These are phyloP conservation scores for Hipparchia semele DNA, from an alignment of 2,888 invertebrate genomes.

Conservation along the genomic window DNA sequence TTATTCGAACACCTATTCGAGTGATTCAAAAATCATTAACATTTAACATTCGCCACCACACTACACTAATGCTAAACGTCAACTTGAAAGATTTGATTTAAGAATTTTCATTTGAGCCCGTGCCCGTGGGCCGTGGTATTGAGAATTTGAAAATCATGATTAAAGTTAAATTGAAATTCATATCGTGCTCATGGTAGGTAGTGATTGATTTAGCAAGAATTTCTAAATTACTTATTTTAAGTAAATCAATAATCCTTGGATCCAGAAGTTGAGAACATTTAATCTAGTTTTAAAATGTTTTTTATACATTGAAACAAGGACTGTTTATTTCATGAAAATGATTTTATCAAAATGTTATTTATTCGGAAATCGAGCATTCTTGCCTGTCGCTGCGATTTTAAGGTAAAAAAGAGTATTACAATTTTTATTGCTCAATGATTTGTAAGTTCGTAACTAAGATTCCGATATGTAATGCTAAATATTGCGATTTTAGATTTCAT, in stretches of 20 bases:
- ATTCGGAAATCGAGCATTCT: constrained; percentile 21
- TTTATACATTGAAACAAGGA: neutral
- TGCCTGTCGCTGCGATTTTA: constrained; percentile 14
- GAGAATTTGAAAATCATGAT: neutral
- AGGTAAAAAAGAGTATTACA: constrained; percentile 23
- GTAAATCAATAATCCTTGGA: neutral
- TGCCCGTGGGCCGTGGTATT: neutral
- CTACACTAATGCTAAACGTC: too few species aligned
- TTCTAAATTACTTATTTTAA: neutral
- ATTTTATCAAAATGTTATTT: constrained; percentile 32
- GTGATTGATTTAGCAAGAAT: neutral
- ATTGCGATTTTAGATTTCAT: constrained; percentile 65
- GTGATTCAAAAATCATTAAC: too few species aligned
- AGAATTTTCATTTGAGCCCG: too few species aligned
- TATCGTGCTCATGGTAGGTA: neutral
- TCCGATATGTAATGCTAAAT: neutral
- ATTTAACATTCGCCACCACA: too few species aligned
- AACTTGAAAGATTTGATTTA: too few species aligned
- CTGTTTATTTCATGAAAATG: constrained; percentile 27
- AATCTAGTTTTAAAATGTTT: neutral
- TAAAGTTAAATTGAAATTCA: neutral
- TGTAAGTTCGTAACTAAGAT: neutral
- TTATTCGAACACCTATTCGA: too few species aligned
- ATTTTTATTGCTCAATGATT: neutral
- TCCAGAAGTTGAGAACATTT: neutral